A percentile compares a stretch with the other conserved stretches of the same genome.
phyloP scores from a whole-genome alignment of 2,888 invertebrate genomes.

The Tupiocoris notatus region DNA sequence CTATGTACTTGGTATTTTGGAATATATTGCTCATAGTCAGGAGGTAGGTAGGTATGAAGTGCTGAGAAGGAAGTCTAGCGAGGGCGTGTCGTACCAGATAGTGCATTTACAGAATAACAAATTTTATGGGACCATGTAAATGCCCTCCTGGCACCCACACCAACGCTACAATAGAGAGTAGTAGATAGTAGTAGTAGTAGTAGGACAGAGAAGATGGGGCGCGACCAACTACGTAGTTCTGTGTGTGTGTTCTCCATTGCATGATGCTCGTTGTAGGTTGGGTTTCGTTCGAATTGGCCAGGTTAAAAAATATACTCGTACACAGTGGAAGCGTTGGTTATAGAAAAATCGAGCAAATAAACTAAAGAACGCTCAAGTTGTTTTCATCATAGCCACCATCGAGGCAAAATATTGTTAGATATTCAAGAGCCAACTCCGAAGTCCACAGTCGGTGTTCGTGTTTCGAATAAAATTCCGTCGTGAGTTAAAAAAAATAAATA shows the following conservation, averaged over 20 bases:
- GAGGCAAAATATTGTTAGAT: too few relatives aligned
- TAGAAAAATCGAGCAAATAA: neutral
- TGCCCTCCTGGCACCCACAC: conserved; percentile 98
- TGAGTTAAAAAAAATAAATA: too few relatives aligned
- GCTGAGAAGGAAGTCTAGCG: conserved; percentile 57
- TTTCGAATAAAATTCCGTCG: too few relatives aligned
- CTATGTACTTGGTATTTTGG: neutral
- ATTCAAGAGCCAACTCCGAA: too few relatives aligned
- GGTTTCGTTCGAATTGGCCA: neutral
- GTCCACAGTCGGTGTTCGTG: too few relatives aligned
- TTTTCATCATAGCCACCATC: neutral
- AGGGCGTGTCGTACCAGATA: conserved; percentile 99
- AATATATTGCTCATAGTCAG: neutral
- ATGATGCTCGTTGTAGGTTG: neutral
- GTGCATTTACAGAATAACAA: conserved; percentile 93
- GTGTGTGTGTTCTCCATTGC: conserved; percentile 30
- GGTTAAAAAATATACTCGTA: conserved; percentile 2
- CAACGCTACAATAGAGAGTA: conserved; percentile 58
- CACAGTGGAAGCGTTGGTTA: neutral
- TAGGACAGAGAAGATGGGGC: conserved; percentile 33
- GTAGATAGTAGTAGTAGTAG: conserved; percentile 7
- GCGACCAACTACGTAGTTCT: neutral
- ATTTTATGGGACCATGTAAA: conserved; percentile 70
- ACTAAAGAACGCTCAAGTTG: neutral
- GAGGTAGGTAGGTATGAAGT: conserved; percentile 24